Conservation (phyloP, 2,113 vertebrate genomes). For the Eubucco bourcierii region DNA sequence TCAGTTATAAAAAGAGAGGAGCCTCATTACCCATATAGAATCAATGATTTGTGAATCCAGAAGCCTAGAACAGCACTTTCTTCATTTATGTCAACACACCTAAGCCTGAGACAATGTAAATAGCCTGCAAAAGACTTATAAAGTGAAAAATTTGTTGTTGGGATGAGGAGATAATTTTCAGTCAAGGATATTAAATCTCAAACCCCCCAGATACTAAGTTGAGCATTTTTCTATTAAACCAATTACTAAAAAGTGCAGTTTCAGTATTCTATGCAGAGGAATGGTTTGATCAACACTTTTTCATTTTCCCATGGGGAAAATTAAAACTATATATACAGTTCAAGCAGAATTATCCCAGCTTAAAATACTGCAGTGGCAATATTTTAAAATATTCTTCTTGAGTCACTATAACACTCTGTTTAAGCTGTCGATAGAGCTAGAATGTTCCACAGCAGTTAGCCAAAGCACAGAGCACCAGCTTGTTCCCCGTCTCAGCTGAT, state of each 20-base stretch:
- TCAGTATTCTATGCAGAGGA: not conserved
- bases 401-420: not conserved
- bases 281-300: not conserved
- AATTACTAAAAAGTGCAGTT: not conserved
- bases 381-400: not conserved
- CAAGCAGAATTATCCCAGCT: not conserved
- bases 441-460: not conserved
- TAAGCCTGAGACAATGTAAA: not conserved
- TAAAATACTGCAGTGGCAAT: not conserved
- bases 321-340: not conserved
- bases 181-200: not conserved
- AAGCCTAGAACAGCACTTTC: not conserved
- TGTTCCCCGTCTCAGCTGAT: rapidly evolving
- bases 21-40: not conserved
- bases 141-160: not conserved
- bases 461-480: not conserved
- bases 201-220: not conserved
- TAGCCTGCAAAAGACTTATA: not conserved
- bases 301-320: not conserved
- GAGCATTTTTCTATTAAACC: not conserved
- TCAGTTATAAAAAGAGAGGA: not conserved
- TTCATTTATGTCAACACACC: not conserved
- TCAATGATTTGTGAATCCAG: not conserved
- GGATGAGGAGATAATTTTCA: not conserved
- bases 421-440: not conserved